phyloP scores from a whole-genome alignment of 2,888 invertebrate species.

The Tenthredo livida region DNA sequence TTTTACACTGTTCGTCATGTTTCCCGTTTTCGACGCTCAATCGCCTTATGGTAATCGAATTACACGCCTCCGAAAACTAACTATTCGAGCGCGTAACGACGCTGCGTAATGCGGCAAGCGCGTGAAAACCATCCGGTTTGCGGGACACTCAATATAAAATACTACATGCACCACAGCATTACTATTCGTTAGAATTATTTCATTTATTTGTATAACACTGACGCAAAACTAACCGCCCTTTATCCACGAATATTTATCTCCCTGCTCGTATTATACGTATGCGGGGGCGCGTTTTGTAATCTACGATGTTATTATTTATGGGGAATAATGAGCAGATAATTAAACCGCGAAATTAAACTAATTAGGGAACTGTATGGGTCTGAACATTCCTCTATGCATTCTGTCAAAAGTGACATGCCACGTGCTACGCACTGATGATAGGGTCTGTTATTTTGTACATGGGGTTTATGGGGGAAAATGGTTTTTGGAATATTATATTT shows the following conservation, averaged over 20 bases:
- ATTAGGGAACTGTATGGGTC: background rate
- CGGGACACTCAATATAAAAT: slow-evolving; percentile 61
- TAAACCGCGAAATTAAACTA: background rate
- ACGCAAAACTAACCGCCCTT: background rate
- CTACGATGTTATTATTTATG: background rate
- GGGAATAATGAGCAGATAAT: background rate
- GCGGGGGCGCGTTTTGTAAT: background rate
- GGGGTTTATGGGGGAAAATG: background rate
- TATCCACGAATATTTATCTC: background rate
- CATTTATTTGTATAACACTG: background rate
- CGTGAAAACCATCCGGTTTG: slow-evolving; percentile 53
- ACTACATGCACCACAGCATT: background rate
- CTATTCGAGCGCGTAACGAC: slow-evolving; percentile 51
- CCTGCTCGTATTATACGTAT: background rate
- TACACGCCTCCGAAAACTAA: slow-evolving; percentile 54
- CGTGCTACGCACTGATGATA: slow-evolving; percentile 5
- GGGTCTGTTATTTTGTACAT: background rate
- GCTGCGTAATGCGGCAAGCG: slow-evolving; percentile 56
- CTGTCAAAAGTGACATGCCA: background rate
- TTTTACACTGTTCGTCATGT: slow-evolving; percentile 41
- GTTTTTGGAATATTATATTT: background rate
- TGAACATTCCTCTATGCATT: background rate
- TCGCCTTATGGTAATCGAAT: slow-evolving; percentile 63
- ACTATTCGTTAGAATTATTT: background rate
- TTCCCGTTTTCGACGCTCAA: slow-evolving; percentile 56